Conservation (phyloP, 2,797 vertebrate genomes). For the Spinus olivaceus region DNA sequence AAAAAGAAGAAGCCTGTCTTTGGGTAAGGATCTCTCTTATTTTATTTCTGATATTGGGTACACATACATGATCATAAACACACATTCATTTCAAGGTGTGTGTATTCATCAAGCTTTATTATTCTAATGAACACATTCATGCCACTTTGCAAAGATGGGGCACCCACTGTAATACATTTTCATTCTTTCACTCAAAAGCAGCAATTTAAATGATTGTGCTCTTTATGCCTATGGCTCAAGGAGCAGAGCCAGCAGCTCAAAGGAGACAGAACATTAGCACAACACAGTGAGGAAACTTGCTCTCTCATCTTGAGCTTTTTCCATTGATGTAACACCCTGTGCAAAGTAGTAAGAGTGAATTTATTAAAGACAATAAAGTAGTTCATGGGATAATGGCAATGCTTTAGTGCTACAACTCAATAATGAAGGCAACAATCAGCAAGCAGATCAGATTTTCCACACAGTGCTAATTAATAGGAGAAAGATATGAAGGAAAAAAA, state of each 20-base stretch:
- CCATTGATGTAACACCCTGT: neutral
- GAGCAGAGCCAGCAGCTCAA: neutral
- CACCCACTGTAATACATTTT: neutral
- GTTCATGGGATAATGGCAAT: slow-evolving; percentile 5
- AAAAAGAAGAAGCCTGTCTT: neutral
- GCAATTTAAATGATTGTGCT: neutral
- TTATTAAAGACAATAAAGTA: slow-evolving; percentile 1
- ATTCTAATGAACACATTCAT: neutral
- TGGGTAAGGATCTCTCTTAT: neutral
- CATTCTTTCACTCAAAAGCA: neutral
- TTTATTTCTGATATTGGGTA: neutral
- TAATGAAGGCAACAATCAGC: slow-evolving; percentile 21
- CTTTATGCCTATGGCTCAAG: neutral
- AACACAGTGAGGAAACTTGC: neutral
- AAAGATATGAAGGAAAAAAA: neutral
- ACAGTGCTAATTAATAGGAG: neutral
- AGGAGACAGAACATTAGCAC: neutral
- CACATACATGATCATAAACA: neutral
- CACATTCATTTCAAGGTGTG: neutral
- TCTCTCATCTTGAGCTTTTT: neutral
- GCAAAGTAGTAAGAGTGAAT: neutral
- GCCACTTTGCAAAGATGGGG: neutral
- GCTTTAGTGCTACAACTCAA: slow-evolving; percentile 5
- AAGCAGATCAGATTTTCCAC: slow-evolving; percentile 45
- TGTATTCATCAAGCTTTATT: neutral